Conservation (phyloP, 2,113 vertebrate genomes). For the Albula glossodonta region DNA sequence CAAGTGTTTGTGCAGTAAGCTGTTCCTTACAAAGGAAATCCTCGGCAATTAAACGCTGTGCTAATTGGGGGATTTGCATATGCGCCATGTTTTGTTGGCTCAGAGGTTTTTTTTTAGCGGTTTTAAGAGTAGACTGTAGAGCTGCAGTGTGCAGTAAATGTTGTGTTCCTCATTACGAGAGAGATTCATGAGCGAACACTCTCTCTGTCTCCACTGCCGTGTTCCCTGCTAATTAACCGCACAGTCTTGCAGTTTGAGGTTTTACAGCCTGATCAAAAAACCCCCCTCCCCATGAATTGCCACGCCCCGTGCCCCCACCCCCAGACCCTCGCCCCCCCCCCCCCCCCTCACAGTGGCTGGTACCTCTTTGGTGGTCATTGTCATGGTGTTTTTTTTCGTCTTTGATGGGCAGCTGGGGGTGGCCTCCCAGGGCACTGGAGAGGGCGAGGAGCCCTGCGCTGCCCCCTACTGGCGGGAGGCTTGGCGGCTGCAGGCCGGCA, state of each 20-base stretch:
- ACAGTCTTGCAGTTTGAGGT: neutral
- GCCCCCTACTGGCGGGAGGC: slow-evolving; percentile 79
- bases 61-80: slow-evolving; percentile 37
- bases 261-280: neutral
- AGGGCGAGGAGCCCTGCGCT: slow-evolving; percentile 80
- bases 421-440: slow-evolving; percentile 77
- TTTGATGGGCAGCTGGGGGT: slow-evolving; percentile 81
- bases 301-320: too few species aligned
- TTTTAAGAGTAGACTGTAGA: neutral
- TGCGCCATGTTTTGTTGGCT: slow-evolving; percentile 16
- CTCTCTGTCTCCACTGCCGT: neutral
- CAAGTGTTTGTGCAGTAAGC: slow-evolving; percentile 26
- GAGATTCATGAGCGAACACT: neutral
- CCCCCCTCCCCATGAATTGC: neutral
- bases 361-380: slow-evolving; percentile 85
- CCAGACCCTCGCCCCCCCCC: too few species aligned
- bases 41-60: slow-evolving; percentile 27
- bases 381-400: slow-evolving; percentile 86
- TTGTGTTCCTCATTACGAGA: slow-evolving; percentile 20
- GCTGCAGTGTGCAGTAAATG: slow-evolving; percentile 22
- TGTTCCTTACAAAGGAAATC: slow-evolving; percentile 27
- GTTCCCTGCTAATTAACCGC: slow-evolving; percentile 25
- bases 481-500: slow-evolving; percentile 77
- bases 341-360: neutral
- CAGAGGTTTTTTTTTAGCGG: slow-evolving; percentile 14